phyloP scores from a whole-genome alignment of 2,113 vertebrate genomes.

The Patagioenas fasciata region DNA sequence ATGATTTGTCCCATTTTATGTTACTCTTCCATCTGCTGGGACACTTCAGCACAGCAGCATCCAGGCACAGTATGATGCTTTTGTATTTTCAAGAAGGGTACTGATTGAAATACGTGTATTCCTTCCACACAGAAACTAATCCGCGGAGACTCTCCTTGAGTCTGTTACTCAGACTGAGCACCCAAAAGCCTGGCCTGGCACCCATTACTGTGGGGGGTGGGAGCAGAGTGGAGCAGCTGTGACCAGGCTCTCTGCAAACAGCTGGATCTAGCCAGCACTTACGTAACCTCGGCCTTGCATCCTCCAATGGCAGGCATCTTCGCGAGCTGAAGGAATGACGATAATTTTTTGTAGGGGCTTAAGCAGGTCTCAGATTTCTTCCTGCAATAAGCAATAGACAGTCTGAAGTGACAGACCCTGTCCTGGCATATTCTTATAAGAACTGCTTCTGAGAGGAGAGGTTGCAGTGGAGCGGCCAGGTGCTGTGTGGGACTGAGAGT shows the following conservation, averaged over 20 bases:
- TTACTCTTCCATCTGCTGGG: neutral
- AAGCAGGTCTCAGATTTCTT: neutral
- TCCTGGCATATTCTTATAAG: neutral
- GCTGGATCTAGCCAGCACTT: constrained; percentile 19
- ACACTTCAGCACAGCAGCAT: neutral
- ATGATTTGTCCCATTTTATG: neutral
- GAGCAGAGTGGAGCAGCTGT: neutral
- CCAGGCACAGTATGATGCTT: neutral
- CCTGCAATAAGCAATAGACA: neutral
- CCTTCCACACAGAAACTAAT: neutral
- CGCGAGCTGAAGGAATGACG: neutral
- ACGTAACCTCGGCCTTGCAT: constrained; percentile 21
- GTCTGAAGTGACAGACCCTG: neutral
- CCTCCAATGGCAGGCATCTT: neutral
- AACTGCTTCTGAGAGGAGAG: neutral
- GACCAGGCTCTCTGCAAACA: neutral
- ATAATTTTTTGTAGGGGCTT: constrained; percentile 5
- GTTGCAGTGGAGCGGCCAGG: neutral
- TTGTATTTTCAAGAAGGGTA: neutral
- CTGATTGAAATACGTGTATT: neutral
- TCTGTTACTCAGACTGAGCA: neutral
- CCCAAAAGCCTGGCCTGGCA: neutral
- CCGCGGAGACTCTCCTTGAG: neutral
- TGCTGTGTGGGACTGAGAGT: neutral
- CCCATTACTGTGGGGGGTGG: neutral